Percentiles rank a stretch among this genome's conserved stretches.
phyloP scores from a whole-genome alignment of 2,888 invertebrate genomes.

The Cataglyphis albicans region DNA sequence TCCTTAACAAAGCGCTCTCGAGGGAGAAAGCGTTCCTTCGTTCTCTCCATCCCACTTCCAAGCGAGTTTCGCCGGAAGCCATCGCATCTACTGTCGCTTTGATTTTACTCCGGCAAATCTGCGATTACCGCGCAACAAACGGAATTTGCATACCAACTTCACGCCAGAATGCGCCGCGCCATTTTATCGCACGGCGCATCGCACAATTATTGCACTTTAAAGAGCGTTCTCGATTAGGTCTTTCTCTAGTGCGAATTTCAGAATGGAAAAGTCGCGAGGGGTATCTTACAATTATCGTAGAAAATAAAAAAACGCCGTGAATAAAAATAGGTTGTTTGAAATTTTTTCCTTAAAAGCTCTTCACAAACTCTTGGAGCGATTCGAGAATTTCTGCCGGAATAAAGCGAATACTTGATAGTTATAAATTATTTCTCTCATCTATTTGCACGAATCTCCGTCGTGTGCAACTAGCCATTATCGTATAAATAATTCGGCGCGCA shows the following conservation, averaged over 20 bases:
- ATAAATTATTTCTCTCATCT: not conserved
- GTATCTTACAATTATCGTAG: not conserved
- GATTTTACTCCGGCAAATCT: slow-evolving; percentile 38
- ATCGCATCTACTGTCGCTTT: slow-evolving; percentile 44
- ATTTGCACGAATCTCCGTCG: not conserved
- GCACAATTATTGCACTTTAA: slow-evolving; percentile 41
- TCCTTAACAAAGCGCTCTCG: slow-evolving; percentile 16
- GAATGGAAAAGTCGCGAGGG: not conserved
- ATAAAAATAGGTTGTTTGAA: not conserved
- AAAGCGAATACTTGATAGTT: not conserved
- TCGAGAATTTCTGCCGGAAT: not conserved
- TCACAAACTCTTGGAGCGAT: not conserved
- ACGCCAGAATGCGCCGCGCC: not conserved
- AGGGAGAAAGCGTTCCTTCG: not conserved
- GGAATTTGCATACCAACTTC: slow-evolving; percentile 50
- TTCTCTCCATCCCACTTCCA: not conserved
- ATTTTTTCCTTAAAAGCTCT: not conserved
- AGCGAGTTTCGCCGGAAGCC: slow-evolving; percentile 41
- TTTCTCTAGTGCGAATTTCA: not conserved
- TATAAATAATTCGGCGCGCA: slow-evolving; percentile 39
- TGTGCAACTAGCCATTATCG: not conserved
- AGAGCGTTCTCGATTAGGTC: not conserved
- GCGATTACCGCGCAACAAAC: slow-evolving; percentile 48
- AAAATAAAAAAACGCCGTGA: not conserved
- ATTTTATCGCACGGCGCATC: slow-evolving; percentile 13